Conservation (phyloP, 2,113 vertebrate genomes). For the Barbus barbus region DNA sequence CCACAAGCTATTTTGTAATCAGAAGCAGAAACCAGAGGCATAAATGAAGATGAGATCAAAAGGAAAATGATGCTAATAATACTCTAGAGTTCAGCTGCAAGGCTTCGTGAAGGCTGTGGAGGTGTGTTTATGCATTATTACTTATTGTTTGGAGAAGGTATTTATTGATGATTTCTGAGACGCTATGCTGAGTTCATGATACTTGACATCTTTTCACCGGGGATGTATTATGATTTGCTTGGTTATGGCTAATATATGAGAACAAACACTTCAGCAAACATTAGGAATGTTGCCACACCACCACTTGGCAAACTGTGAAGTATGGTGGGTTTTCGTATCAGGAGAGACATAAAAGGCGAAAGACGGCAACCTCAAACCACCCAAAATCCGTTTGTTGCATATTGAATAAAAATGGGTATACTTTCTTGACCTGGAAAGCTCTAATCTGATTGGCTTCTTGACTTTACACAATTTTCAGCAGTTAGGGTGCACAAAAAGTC, state of each 20-base stretch:
- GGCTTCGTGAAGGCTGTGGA: slow-evolving; percentile 28
- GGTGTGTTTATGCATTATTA: neutral
- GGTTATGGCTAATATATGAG: neutral
- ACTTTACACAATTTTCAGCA: neutral
- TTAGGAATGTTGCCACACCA: neutral
- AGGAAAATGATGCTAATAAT: slow-evolving; percentile 42
- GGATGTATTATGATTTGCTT: neutral
- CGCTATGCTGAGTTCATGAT: neutral
- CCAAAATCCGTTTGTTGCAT: neutral
- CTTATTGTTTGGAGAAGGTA: neutral
- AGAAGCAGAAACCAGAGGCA: slow-evolving; percentile 30
- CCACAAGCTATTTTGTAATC: slow-evolving; percentile 38
- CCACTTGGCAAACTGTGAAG: neutral
- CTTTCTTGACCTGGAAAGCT: neutral
- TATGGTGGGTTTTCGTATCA: neutral
- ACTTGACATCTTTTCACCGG: neutral
- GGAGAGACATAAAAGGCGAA: too few species aligned
- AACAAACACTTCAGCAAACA: neutral
- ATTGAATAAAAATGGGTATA: neutral
- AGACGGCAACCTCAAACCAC: too few species aligned
- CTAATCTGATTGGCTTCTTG: neutral
- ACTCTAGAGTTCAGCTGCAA: neutral
- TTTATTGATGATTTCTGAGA: neutral
- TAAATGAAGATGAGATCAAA: slow-evolving; percentile 41
- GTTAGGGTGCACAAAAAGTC: neutral